Evolutionary conservation across 2,113 vertebrate genomes (phyloP).

Genomic region (Pelecanus crispus): DNA sequence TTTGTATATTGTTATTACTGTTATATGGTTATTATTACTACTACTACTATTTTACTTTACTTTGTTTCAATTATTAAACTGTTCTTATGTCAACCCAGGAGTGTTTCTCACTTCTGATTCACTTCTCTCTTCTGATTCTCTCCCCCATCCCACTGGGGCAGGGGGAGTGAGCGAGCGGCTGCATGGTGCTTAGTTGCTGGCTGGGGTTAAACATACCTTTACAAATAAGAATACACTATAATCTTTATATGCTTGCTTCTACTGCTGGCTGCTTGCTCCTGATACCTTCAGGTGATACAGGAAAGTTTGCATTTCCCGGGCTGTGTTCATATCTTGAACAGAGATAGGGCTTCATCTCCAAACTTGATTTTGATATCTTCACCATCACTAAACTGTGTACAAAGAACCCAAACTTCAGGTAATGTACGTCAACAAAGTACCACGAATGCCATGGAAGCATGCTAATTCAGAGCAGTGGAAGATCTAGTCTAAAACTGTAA

Average conservation of each 20-base stretch:
- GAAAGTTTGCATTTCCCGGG: neutral
- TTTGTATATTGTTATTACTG: too few species aligned
- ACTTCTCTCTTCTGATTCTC: too few species aligned
- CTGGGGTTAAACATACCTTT: neutral
- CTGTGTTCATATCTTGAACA: neutral
- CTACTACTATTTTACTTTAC: too few species aligned
- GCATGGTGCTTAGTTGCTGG: too few species aligned
- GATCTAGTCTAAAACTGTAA: neutral
- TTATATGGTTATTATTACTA: too few species aligned
- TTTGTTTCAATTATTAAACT: too few species aligned
- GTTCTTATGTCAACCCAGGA: too few species aligned
- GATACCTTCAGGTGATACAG: neutral
- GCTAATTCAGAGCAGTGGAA: neutral
- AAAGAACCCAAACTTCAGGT: neutral
- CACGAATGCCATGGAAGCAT: rapidly evolving
- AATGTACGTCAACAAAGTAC: neutral
- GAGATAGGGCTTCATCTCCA: neutral
- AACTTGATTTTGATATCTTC: neutral
- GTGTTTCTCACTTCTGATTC: too few species aligned
- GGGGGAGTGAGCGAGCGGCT: too few species aligned
- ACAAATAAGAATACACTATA: neutral
- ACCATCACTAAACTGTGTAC: neutral
- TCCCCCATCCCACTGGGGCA: too few species aligned
- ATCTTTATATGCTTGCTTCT: neutral
- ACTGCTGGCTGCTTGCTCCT: neutral